Conservation (phyloP, 2,888 invertebrate species). For the Willowsia nigromaculata region DNA sequence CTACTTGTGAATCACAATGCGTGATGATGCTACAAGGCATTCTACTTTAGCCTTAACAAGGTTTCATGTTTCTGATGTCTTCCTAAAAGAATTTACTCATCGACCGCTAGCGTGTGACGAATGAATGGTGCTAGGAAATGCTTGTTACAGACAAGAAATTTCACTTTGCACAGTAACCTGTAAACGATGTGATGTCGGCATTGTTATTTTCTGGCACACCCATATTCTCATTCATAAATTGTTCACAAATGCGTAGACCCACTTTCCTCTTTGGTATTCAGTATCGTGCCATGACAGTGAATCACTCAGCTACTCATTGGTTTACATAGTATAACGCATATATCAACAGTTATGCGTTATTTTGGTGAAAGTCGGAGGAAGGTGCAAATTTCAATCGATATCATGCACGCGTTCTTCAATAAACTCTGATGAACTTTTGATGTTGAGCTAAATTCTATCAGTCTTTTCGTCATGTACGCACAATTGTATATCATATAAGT, state of each 20-base stretch:
- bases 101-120: not conserved
- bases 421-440: slow-evolving; percentile 72
- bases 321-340: slow-evolving; percentile 22
- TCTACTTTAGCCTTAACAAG: too few relatives aligned
- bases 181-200: not conserved
- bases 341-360: not conserved
- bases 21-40: too few relatives aligned
- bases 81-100: not conserved
- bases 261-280: slow-evolving; percentile 23
- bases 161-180: not conserved
- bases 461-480: slow-evolving; percentile 28
- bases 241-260: not conserved
- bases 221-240: slow-evolving; percentile 48
- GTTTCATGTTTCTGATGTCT: too few relatives aligned
- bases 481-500: too few relatives aligned
- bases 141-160: not conserved
- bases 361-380: slow-evolving; percentile 67
- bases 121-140: not conserved
- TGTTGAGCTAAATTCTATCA: slow-evolving; percentile 21
- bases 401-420: slow-evolving; percentile 70
- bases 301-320: not conserved
- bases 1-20: too few relatives aligned
- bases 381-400: slow-evolving; percentile 75
- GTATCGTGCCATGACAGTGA: slow-evolving; percentile 21
- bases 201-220: slow-evolving; percentile 32